Evolutionary conservation across 2,888 invertebrate species (phyloP).

Genomic region (Idaea biselata): DNA sequence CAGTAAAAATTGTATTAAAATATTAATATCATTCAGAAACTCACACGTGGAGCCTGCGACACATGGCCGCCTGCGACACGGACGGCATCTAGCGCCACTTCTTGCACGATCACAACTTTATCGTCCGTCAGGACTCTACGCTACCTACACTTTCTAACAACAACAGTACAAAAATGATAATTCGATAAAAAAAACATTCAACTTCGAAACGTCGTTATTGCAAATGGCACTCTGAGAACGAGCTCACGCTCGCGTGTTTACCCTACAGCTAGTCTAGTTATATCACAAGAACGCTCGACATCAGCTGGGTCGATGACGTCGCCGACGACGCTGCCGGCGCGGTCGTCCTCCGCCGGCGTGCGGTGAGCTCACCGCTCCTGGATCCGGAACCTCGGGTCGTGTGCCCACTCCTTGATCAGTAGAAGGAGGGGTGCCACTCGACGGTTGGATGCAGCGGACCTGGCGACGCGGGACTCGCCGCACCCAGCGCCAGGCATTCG

Average conservation of each 20-base stretch:
- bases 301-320: constrained; percentile 33
- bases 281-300: constrained; percentile 77
- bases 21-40: constrained; percentile 72
- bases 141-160: constrained; percentile 30
- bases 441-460: constrained; percentile 64
- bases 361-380: constrained; percentile 26
- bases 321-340: constrained; percentile 19
- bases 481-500: constrained; percentile 86
- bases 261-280: constrained; percentile 69
- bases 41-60: constrained; percentile 37
- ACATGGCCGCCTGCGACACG: constrained; percentile 24
- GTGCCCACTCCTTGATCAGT: constrained; percentile 59
- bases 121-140: constrained; percentile 60
- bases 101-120: constrained; percentile 47
- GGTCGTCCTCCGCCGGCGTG: constrained; percentile 27
- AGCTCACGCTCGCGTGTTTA: constrained; percentile 58
- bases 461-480: constrained; percentile 46
- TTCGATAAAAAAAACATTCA: constrained; percentile 46
- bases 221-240: constrained; percentile 73
- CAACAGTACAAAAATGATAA: constrained; percentile 47
- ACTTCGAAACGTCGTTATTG: constrained; percentile 55
- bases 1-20: constrained; percentile 71
- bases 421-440: constrained; percentile 81
- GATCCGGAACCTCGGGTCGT: constrained; percentile 31
- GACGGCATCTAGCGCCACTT: constrained; percentile 23